Evolutionary conservation across 2,113 vertebrate species (phyloP).

Genomic region (Bubalus kerabau): DNA sequence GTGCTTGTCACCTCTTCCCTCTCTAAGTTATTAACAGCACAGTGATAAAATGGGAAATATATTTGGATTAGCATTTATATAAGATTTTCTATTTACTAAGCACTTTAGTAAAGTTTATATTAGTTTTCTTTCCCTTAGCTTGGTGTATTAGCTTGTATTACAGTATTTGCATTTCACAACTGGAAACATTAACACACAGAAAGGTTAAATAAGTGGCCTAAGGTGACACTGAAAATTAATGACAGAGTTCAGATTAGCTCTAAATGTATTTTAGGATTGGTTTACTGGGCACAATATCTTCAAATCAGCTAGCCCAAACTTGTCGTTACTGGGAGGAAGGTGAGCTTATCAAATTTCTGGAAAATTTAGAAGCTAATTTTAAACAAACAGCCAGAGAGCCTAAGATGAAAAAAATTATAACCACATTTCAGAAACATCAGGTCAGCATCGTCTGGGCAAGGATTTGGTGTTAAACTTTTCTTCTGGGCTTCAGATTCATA

Average conservation of each 20-base stretch:
- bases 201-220: background rate
- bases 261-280: background rate
- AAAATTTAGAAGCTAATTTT: conserved; percentile 6
- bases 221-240: conserved; percentile 18
- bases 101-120: conserved; percentile 45
- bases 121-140: conserved; percentile 31
- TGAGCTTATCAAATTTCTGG: background rate
- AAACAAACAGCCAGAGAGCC: background rate
- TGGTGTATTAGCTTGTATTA: background rate
- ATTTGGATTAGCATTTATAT: conserved; percentile 64
- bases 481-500: background rate
- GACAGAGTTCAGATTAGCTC: background rate
- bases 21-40: conserved; percentile 1
- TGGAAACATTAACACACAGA: background rate
- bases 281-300: background rate
- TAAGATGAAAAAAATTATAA: background rate
- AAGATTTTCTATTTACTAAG: conserved; percentile 55
- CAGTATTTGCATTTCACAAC: conserved; percentile 42
- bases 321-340: background rate
- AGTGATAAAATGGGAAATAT: conserved; percentile 24
- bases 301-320: background rate
- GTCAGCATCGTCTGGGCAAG: background rate
- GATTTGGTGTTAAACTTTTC: background rate
- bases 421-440: background rate
- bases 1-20: background rate